phyloP scores from a whole-genome alignment of 2,113 vertebrate species.

The Tor tambroides region DNA sequence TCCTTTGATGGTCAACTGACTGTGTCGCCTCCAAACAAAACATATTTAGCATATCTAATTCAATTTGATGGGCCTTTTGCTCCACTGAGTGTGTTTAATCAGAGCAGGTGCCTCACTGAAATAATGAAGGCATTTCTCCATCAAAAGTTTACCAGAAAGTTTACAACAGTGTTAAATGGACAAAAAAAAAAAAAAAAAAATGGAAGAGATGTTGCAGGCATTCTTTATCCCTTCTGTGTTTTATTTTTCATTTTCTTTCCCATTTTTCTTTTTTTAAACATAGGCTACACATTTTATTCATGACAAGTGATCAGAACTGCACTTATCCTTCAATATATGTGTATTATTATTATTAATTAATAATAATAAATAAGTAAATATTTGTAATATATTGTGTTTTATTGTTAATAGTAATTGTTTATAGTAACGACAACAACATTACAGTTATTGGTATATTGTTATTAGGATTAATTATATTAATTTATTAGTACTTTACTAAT shows the following conservation, averaged over 20 bases:
- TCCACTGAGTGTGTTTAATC: slow-evolving; percentile 7
- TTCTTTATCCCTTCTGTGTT: too few relatives aligned
- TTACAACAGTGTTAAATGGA: neutral
- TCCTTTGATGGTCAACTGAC: slow-evolving; percentile 37
- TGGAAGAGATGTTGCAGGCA: neutral
- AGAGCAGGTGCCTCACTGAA: slow-evolving; percentile 34
- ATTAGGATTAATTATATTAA: neutral
- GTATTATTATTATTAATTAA: neutral
- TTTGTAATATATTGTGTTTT: neutral
- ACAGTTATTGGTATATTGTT: neutral
- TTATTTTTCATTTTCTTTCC: neutral
- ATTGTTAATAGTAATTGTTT: too few relatives aligned
- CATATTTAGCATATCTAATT: slow-evolving; percentile 38
- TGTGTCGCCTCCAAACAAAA: neutral
- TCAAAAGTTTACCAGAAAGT: neutral
- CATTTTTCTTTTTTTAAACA: neutral
- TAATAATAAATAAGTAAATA: neutral
- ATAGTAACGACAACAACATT: neutral
- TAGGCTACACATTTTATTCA: neutral
- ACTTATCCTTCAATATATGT: neutral
- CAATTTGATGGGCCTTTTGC: slow-evolving; percentile 27
- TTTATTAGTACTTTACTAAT: neutral
- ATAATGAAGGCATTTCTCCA: slow-evolving; percentile 20
- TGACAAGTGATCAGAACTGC: neutral
- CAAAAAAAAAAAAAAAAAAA: neutral